Percentiles rank a stretch among this genome's conserved stretches.
Conservation (phyloP, 2,113 vertebrate genomes). For the Pomatostomus ruficeps region DNA sequence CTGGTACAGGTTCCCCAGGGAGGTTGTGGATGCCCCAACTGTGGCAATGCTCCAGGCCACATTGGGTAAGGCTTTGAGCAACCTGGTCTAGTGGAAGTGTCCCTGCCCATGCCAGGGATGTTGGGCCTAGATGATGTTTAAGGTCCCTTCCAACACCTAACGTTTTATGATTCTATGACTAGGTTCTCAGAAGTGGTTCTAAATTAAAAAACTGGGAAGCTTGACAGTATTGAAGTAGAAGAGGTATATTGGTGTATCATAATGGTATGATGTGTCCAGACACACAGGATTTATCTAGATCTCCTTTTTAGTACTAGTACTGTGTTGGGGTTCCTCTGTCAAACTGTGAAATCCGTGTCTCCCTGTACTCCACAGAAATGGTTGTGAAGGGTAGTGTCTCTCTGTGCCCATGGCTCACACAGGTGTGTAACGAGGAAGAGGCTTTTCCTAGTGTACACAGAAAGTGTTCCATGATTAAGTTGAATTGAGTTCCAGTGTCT, state of each 20-base stretch:
- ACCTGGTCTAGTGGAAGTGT: neutral
- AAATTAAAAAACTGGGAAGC: neutral
- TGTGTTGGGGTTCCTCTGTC: neutral
- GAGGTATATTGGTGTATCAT: rapidly evolving
- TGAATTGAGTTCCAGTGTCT: neutral
- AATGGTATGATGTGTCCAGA: neutral
- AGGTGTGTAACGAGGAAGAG: neutral
- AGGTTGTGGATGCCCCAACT: neutral
- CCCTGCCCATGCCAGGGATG: neutral
- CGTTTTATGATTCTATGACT: neutral
- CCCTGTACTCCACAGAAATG: rapidly evolving
- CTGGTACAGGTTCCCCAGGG: neutral
- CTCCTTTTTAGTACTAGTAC: neutral
- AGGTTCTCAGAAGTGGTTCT: neutral
- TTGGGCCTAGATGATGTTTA: neutral
- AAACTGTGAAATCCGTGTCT: neutral
- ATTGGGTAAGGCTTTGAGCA: neutral
- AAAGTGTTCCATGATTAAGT: neutral
- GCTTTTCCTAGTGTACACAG: neutral
- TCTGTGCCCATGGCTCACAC: neutral
- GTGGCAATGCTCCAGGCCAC: neutral
- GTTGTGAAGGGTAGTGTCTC: rapidly evolving
- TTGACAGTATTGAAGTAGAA: neutral
- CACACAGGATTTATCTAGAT: neutral
- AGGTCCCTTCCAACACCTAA: neutral